Evolutionary conservation across 2,113 vertebrate species (phyloP), one percentile per base, ranked within the genome.

Genomic region (Corythornis vintsioides): DNA sequence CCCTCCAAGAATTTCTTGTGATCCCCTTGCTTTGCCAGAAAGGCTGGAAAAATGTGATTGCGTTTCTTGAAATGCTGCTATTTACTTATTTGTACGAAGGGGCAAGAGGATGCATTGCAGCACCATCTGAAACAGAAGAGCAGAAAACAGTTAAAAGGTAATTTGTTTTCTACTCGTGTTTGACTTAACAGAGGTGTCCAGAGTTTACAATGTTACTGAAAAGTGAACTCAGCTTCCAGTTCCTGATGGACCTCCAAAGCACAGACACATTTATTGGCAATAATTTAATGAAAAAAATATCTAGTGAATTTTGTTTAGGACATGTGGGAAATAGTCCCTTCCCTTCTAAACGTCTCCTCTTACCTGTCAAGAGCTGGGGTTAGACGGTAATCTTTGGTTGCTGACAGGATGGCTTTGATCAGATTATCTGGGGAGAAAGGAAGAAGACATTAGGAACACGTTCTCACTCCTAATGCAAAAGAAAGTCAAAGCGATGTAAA

Each of bases 321-420:
- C 25, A 73, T 15, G 31, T 15, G 55, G 70, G 53, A 78, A 73
- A 48, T 11, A 81, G 79, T 55, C 3, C 52, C 31, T 87, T 67
- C 67, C 70, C 3, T 38, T 60, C 65, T 79, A 26, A 81, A 84
- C 40, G 56, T 75, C 72, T 87, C 66, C 67, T 67, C 91, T 95
- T 97, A 99, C 99, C 99, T 99, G 97, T 99, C 99, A 91, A 99
- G 97, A 79, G 98, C 96, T 65, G 98, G 96, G 91, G 98, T 98
- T 92, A 99, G 98, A 61, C 98, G 98, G 48, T 98, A 99, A 94
- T 98, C 97, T 97, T 99, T 99, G 40, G 99, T 99, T 90, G 95
- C 94, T 66, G 97, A 97, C 98, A 99, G 97, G 98, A 99, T 99
- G 94, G 94, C 97, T 97, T 99, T 98, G 88, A 99, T 99, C 85